Evolutionary conservation across 2,888 invertebrate genomes (phyloP), one percentile per base, ranked within the genome.

Genomic region (Yponomeuta malinellus): DNA sequence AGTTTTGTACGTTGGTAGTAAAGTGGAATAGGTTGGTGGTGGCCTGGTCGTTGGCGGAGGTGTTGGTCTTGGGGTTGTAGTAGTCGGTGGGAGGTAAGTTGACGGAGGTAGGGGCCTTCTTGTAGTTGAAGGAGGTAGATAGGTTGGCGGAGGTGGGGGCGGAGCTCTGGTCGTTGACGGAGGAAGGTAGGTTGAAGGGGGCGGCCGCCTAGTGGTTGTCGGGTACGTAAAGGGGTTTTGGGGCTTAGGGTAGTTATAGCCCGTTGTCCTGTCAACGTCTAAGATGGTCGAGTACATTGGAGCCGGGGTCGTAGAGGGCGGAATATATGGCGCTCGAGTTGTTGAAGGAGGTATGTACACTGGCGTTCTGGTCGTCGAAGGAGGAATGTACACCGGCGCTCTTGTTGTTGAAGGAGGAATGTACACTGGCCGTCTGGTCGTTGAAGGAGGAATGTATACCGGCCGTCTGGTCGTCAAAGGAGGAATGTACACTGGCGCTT

Each of bases 141-240:
- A 72, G 3, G 72, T 74, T 6, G 73, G 73, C 1, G 76, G 76
- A 1, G 76, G 74, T 43, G 74, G 72, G 23, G 75, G 73, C 2
- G 74, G 73, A 52, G 69, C n/a, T 8, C 31, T 59, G 37, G 15
- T 76, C 6, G 72, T 72, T 70, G 72, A 29, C 70, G 74, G 23
- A 72, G 74, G 10, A 15, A 70, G 23, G 52, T 72, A 71, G 3
- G 72, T 73, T 2, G 73, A 71, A 2, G 76, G 73, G 1, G 76
- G 76, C 10, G 70, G 59, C 8, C 73, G 71, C 9, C 77, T 75
- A 6, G 74, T 73, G 23, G 77, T 74, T 15, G 81, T 79, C 0
- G 85, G 85, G 71, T 78, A 78, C 0, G 84, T 83, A 66, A 86
- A 86, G 2, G 83, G 80, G 29, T 83, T 74, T 70, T 74, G 82